Evolutionary conservation across 2,113 vertebrate species (phyloP).

Genomic region (Cyprinodon brontotheroides): DNA sequence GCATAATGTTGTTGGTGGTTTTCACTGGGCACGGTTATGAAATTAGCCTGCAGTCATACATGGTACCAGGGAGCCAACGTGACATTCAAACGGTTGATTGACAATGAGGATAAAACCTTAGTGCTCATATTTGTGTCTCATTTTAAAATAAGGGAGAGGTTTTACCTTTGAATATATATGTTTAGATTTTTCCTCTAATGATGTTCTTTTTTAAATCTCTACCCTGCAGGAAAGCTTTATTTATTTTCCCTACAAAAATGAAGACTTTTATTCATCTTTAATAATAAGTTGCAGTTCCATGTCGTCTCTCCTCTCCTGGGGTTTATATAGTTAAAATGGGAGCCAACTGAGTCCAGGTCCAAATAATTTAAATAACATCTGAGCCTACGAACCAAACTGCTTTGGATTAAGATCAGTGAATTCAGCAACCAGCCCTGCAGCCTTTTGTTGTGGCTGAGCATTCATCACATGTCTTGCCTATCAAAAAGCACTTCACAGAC

Average conservation of each 20-base stretch:
- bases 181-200: background rate
- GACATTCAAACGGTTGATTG: constrained; percentile 46
- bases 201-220: too few relatives aligned
- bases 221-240: too few relatives aligned
- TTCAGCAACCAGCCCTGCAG: constrained; percentile 46
- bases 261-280: constrained; percentile 32
- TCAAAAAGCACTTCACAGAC: constrained; percentile 61
- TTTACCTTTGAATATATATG: background rate
- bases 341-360: constrained; percentile 54
- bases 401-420: constrained; percentile 63
- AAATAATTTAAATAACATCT: constrained; percentile 58
- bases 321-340: constrained; percentile 50
- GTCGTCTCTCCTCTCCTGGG: constrained; percentile 12
- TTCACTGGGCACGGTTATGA: constrained; percentile 69
- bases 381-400: constrained; percentile 48
- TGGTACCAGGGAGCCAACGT: constrained; percentile 46
- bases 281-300: constrained; percentile 20
- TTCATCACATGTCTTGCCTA: constrained; percentile 62
- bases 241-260: background rate
- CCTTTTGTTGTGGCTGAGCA: constrained; percentile 44
- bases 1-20: constrained; percentile 66
- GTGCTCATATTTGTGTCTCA: constrained; percentile 17
- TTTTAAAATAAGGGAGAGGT: background rate
- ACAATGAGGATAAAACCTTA: constrained; percentile 18
- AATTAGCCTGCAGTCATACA: constrained; percentile 62